Percentiles rank a stretch among this genome's conserved stretches.
Conservation (phyloP, 2,888 invertebrate species). For the Oligia fasciuncula region DNA sequence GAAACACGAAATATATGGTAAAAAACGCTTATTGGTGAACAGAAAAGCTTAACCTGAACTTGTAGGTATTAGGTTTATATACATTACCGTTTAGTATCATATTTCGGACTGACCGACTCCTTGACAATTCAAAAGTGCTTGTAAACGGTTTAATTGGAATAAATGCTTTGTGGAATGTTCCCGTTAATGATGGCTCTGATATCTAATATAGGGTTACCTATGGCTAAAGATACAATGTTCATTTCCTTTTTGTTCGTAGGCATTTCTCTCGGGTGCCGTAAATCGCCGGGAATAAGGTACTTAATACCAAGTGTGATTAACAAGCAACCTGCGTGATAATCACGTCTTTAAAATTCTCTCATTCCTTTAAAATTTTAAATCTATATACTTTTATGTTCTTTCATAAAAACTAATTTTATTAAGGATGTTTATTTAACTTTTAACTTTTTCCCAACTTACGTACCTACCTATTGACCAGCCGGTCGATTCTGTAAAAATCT, state of each 20-base stretch:
- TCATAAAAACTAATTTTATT: background rate
- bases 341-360: background rate
- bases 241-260: conserved; percentile 8
- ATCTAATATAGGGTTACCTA: background rate
- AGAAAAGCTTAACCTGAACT: background rate
- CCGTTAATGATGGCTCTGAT: background rate
- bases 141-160: background rate
- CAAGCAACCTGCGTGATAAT: background rate
- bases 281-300: background rate
- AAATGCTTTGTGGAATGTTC: background rate
- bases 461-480: background rate
- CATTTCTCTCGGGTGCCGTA: conserved; percentile 5
- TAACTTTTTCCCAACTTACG: background rate
- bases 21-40: background rate
- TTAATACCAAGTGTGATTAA: conserved; percentile 1
- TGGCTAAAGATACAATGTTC: background rate
- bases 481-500: too few relatives aligned
- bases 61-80: background rate
- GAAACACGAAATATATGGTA: background rate
- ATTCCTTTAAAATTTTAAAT: background rate
- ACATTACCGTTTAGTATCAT: background rate
- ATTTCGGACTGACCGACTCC: background rate
- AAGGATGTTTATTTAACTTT: background rate
- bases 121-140: background rate
- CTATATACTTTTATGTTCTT: background rate